Percentiles rank a stretch among this genome's conserved stretches.
These are phyloP conservation scores for Tortrix viridana DNA, from an alignment of 2,888 invertebrate genomes.

Conservation along the genomic window DNA sequence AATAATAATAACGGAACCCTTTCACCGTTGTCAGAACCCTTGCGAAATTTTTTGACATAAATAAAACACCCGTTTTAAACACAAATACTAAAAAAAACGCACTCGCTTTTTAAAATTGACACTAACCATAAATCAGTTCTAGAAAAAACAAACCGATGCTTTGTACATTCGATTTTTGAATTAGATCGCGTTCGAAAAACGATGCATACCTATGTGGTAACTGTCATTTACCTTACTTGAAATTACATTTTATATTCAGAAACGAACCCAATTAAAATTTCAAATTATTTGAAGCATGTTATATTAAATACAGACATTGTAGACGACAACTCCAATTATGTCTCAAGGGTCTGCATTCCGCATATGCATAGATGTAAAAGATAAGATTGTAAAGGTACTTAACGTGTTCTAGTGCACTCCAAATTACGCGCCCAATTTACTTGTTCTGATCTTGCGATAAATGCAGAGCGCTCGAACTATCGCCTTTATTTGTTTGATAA, in stretches of 20 bases:
- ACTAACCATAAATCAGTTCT: slow-evolving; percentile 78
- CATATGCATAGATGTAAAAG: slow-evolving; percentile 50
- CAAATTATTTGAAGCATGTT: too few relatives aligned
- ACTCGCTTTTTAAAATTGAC: slow-evolving; percentile 72
- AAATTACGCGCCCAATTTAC: slow-evolving; percentile 75
- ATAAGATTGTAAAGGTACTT: slow-evolving; percentile 68
- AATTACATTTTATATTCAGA: not conserved
- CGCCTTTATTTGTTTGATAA: slow-evolving; percentile 39
- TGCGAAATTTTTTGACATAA: slow-evolving; percentile 79
- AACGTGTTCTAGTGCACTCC: slow-evolving; percentile 63
- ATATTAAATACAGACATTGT: too few relatives aligned
- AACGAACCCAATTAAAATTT: not conserved
- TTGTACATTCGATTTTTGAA: slow-evolving; percentile 71
- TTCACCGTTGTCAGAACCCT: slow-evolving; percentile 77
- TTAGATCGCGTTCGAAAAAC: slow-evolving; percentile 68
- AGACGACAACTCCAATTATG: too few relatives aligned
- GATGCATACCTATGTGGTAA: not conserved
- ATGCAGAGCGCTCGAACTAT: slow-evolving; percentile 59
- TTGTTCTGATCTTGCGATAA: slow-evolving; percentile 66
- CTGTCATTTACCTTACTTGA: too few relatives aligned
- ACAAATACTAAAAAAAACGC: slow-evolving; percentile 77
- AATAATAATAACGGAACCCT: slow-evolving; percentile 78
- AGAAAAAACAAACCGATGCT: slow-evolving; percentile 70
- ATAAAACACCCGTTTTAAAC: slow-evolving; percentile 81
- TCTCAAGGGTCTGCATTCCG: slow-evolving; percentile 46